Base-by-base conservation (phyloP, 2,888 invertebrate species). In the Saturnia pavonia region DNA sequence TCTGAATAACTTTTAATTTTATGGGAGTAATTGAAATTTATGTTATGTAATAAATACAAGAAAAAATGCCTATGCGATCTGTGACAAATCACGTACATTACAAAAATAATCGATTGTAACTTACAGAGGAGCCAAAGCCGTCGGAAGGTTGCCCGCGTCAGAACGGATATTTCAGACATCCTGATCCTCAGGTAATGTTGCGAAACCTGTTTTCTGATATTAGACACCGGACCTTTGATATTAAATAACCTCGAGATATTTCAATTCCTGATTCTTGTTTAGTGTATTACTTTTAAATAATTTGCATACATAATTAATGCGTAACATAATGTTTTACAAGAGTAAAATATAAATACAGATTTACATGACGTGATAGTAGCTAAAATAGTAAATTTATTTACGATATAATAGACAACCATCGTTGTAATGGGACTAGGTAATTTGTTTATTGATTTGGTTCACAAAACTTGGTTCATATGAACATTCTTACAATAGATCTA, bases 91-190 rank as follows among this genome's bases (percentile, higher is more conserved):
- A 2, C 6, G 1, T 12, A 14, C 11, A 60, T 60, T 60, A 25
- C 25, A 7, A 60, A 60, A 25, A 27, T 27, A 60, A 14, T 60
- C 14, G 14, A 57, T 12, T 25, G 9, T 67, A 8, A 67, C 75
- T 90, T 90, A 68, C 94, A 97, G 97, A 97, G 95, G 96, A 96
- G 74, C 95, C 97, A 0, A 95, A 96, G 78, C 95, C 96, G 2
- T 94, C 95, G 27, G 95, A 96, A 79, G 96, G 95, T 69, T 97
- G 97, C 84, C 97, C 97, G 3, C 94, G 97, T 73, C 96, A 96
- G 60, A 97, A 97, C 82, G 97, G 97, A 70, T 96, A 96, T 87
- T 97, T 96, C 94, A 95, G 95, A 68, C 97, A 97, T 85, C 95
- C 96, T 66, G 96, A 97, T 83, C 96, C 96, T 6, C 91, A 94